Base-by-base conservation (phyloP, 2,888 invertebrate species). In the Deroplatys truncata region DNA sequence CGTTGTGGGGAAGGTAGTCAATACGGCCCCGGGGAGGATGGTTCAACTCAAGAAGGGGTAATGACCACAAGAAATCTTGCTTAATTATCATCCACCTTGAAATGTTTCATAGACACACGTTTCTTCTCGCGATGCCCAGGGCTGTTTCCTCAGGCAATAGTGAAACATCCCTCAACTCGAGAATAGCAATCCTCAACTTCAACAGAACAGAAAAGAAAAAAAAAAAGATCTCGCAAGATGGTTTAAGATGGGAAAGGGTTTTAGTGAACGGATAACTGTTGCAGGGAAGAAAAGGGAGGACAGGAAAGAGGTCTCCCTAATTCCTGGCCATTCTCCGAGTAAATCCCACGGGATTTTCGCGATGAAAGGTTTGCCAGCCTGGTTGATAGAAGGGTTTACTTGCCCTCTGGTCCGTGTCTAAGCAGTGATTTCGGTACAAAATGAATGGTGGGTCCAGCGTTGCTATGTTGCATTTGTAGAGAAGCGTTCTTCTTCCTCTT, bases 351-450 rank as follows among this genome's bases (percentile, higher is more conserved):
- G 87, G 87, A 83, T 83, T 87, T 87, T 87, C 82, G 35, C 87
- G 87, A 87, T 87, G 87, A 87, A 87, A 87, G 87, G 87, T 87
- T 87, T 87, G 87, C 87, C 87, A 87, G 87, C 87, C 87, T 87
- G 83, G 82, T 87, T 87, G 87, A 87, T 87, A 87, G 82, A 87
- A 43, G 83, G 35, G 49, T n/a, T 72, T 72, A 72, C 56, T 72
- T 72, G 56, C 56, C 56, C 56, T 72, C 56, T 72, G 56, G 56
- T 72, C 56, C 56, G 56, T 72, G 25, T 72, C 56, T 72, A 72
- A 72, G 56, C 56, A 72, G 20, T 72, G 56, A 72, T 72, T 72
- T 72, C 56, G 56, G 7, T 72, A 25, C 5, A 72, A 72, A 72
- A 16, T 72, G 56, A 72, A 72, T 72, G 56, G 56, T 16, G 16